Evolutionary conservation across 2,888 invertebrate genomes (phyloP), one percentile per base, ranked within the genome.

Genomic region (Caenorhabditis zanzibari): DNA sequence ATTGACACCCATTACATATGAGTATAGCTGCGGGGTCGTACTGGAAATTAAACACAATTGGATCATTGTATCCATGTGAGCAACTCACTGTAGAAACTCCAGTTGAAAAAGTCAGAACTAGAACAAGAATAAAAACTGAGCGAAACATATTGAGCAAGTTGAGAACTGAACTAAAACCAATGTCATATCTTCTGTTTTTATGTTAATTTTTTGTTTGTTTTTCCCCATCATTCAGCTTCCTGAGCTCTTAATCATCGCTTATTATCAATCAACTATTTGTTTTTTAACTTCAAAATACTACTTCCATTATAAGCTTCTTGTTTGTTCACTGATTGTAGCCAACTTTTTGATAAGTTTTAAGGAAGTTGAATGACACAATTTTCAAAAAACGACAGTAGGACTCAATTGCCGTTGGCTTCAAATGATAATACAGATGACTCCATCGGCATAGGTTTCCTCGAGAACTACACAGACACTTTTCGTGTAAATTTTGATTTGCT

Each of bases 1-100:
- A 44, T 41, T 77, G 68, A 56, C 82, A 82, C 14, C 52, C 61
- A 47, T 49, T 61, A 41, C 82, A 82, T 7, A 72, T 12, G 10
- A 66, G 24, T 28, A 12, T 71, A 1, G 28, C 35, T 7, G 1
- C 49, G 14, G 68, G 52, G 12, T 44, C 44, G 28, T 44, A 22
- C 75, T 73, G 28, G 19, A 54, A 73, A 22, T 6, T 12, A 9
- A 10, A 28, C 28, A 14, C 1, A 16, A 24, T 35, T 7, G 1
- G 4, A n/a, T 5, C 12, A 10, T 10, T 9, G 1, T 49, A 5
- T 1, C 19, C 16, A 1, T 22, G 9, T 19, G 1, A n/a, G 16
- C 22, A 35, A 49, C 66, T 52, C 22, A 52, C 49, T 49, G 16
- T 24, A 16, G n/a, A 28, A n/a, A 66, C 10, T 52, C 66, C 66